Conservation (phyloP, 2,888 invertebrate genomes). For the Scotopteryx bipunctaria region DNA sequence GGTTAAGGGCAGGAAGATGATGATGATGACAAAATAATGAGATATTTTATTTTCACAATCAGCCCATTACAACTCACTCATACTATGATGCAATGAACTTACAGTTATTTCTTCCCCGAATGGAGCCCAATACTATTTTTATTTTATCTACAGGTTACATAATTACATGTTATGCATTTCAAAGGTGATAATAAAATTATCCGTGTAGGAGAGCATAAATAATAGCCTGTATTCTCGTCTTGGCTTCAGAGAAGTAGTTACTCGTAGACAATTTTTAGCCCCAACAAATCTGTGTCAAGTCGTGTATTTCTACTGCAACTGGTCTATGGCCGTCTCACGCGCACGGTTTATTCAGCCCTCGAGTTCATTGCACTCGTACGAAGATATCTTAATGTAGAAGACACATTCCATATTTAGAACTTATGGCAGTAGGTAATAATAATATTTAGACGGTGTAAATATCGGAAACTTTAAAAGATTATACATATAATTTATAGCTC, state of each 20-base stretch:
- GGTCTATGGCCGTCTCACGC: conserved; percentile 42
- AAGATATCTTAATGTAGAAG: conserved; percentile 62
- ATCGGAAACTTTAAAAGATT: conserved; percentile 38
- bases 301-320: conserved; percentile 36
- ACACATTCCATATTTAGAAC: conserved; percentile 51
- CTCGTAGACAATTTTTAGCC: conserved; percentile 34
- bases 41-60: too few species aligned
- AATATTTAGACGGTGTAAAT: conserved; percentile 51
- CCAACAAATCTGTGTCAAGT: conserved; percentile 37
- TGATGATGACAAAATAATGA: too few species aligned
- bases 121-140: too few species aligned
- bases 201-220: conserved; percentile 1
- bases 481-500: not conserved
- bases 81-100: too few species aligned
- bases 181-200: too few species aligned
- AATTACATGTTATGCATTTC: too few species aligned
- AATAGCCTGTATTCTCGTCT: conserved; percentile 23
- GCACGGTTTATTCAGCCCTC: conserved; percentile 52
- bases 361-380: conserved; percentile 57
- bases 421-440: conserved; percentile 57
- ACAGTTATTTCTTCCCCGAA: too few species aligned
- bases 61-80: too few species aligned
- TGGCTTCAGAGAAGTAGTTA: conserved; percentile 34
- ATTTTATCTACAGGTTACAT: too few species aligned
- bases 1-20: too few species aligned